Percentiles rank a stretch among this genome's conserved stretches.
Conservation (phyloP, 2,797 vertebrate species). For the Pseudopleuronectes americanus region DNA sequence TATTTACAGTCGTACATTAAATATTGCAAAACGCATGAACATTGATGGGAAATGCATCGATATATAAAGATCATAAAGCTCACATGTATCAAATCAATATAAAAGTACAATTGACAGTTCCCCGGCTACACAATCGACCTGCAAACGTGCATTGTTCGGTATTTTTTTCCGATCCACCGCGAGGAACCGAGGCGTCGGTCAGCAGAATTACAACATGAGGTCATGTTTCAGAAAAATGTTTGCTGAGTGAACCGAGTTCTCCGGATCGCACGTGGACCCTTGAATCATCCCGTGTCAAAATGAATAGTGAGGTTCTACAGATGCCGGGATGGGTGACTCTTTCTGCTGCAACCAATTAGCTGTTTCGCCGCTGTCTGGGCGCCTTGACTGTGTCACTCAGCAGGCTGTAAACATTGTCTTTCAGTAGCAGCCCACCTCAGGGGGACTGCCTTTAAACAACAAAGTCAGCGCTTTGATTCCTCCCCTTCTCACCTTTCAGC, state of each 20-base stretch:
- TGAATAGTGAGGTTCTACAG: slow-evolving; percentile 61
- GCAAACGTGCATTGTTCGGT: not conserved
- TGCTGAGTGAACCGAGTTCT: slow-evolving; percentile 56
- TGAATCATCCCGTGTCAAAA: slow-evolving; percentile 61
- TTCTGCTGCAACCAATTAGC: slow-evolving; percentile 73
- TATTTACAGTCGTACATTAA: slow-evolving; percentile 2
- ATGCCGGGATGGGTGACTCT: slow-evolving; percentile 68
- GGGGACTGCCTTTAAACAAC: slow-evolving; percentile 77
- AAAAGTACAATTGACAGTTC: slow-evolving; percentile 7
- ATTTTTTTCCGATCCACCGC: not conserved
- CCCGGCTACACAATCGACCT: not conserved
- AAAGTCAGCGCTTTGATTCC: slow-evolving; percentile 81
- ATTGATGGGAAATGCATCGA: not conserved
- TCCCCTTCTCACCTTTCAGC: slow-evolving; percentile 78
- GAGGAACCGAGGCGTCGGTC: slow-evolving; percentile 1
- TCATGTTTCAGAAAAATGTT: slow-evolving; percentile 41
- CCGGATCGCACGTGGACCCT: slow-evolving; percentile 55
- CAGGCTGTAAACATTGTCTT: slow-evolving; percentile 78
- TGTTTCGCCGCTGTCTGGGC: slow-evolving; percentile 64
- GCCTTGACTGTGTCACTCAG: slow-evolving; percentile 78
- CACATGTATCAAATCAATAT: slow-evolving; percentile 1
- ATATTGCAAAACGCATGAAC: not conserved
- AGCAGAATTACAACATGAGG: slow-evolving; percentile 11
- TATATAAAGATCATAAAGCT: slow-evolving; percentile 4
- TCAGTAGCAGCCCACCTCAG: slow-evolving; percentile 72